phyloP scores from a whole-genome alignment of 2,888 invertebrate species.

The Sylvicola cinctus region DNA sequence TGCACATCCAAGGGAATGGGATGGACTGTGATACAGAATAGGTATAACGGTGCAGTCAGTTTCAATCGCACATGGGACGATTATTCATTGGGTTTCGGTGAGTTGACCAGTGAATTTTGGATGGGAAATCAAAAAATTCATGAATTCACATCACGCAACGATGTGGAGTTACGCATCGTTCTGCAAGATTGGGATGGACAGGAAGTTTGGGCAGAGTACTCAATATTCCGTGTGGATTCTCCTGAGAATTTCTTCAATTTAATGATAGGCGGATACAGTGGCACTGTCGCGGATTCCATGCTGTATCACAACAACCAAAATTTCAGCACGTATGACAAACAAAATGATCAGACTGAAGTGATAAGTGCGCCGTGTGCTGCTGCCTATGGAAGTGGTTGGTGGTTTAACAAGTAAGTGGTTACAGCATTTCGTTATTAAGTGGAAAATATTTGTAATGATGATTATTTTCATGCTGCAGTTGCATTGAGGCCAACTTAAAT shows the following conservation, averaged over 20 bases:
- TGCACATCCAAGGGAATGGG: constrained; percentile 27
- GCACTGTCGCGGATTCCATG: constrained; percentile 31
- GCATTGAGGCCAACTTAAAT: constrained; percentile 34
- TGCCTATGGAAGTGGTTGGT: constrained; percentile 36
- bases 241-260: constrained; percentile 27
- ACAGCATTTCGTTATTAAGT: constrained; percentile 3
- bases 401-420: constrained; percentile 30
- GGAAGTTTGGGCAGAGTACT: constrained; percentile 31
- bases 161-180: constrained; percentile 28
- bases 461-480: constrained; percentile 19
- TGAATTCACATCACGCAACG: constrained; percentile 22
- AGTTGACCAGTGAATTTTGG: constrained; percentile 33
- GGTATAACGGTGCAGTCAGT: constrained; percentile 15
- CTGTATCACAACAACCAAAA: constrained; percentile 27
- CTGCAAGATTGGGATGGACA: constrained; percentile 29
- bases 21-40: constrained; percentile 33
- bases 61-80: constrained; percentile 33
- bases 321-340: constrained; percentile 24
- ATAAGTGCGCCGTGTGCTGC: constrained; percentile 31
- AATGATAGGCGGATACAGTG: constrained; percentile 27
- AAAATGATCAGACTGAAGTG: constrained; percentile 28
- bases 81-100: constrained; percentile 35
- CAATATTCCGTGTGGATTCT: constrained; percentile 20
- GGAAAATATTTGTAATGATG: neutral
- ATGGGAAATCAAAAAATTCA: constrained; percentile 34